Evolutionary conservation across 2,797 vertebrate species (phyloP).

Genomic region (Alectoris magna): DNA sequence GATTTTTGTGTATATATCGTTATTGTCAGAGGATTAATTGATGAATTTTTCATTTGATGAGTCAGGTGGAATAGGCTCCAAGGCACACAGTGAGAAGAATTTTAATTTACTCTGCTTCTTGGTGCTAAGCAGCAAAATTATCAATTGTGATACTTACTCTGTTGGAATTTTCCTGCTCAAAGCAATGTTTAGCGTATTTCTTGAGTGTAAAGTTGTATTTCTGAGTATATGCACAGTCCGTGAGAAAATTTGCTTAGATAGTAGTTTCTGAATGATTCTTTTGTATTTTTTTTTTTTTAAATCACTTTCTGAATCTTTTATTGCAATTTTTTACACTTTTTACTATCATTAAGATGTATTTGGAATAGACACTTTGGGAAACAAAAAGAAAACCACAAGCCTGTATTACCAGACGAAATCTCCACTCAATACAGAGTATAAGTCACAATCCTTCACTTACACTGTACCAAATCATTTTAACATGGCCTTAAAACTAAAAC

Average conservation of each 20-base stretch:
- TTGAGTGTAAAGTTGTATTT: conserved; percentile 23
- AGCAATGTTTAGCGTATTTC: not conserved
- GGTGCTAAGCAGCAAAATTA: conserved; percentile 71
- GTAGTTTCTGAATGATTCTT: not conserved
- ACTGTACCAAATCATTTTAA: not conserved
- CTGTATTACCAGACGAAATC: not conserved
- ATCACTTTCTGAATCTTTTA: not conserved
- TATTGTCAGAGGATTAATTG: conserved; percentile 91
- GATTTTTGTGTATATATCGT: conserved; percentile 86
- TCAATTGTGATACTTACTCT: conserved; percentile 66
- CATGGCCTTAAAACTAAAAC: not conserved
- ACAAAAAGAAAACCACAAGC: not conserved
- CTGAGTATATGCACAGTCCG: not conserved
- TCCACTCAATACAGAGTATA: not conserved
- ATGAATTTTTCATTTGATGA: conserved; percentile 92
- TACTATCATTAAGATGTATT: not conserved
- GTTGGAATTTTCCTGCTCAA: conserved; percentile 64
- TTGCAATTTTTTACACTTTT: not conserved
- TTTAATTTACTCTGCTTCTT: conserved; percentile 81
- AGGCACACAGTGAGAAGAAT: conserved; percentile 83
- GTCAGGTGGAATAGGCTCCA: conserved; percentile 78
- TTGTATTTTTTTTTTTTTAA: conserved; percentile 9
- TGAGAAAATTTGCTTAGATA: not conserved
- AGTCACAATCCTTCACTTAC: not conserved
- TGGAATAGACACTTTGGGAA: not conserved